Evolutionary conservation across 2,888 invertebrate species (phyloP).

Genomic region (Brenthis daphne): DNA sequence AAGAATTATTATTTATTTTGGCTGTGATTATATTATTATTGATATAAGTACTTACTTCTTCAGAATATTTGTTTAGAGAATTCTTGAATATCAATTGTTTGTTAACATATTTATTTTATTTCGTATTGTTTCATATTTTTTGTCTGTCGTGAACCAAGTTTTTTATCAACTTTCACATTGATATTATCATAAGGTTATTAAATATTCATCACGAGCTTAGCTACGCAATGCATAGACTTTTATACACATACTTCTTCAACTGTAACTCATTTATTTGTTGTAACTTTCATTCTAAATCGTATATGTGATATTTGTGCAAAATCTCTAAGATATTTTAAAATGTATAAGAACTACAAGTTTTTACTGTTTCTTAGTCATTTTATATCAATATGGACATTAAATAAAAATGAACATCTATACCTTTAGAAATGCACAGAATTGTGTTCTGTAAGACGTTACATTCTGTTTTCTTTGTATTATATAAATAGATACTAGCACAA

Average conservation of each 20-base stretch:
- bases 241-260: neutral
- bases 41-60: slow-evolving; percentile 11
- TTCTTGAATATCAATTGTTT: neutral
- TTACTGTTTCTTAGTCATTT: neutral
- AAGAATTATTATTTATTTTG: slow-evolving; percentile 21
- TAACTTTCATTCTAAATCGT: slow-evolving; percentile 13
- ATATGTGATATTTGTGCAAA: slow-evolving; percentile 14
- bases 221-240: slow-evolving; percentile 56
- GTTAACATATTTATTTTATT: neutral
- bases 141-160: neutral
- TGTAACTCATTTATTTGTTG: slow-evolving; percentile 1
- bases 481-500: slow-evolving; percentile 15
- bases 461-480: neutral
- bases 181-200: slow-evolving; percentile 30
- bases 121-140: neutral
- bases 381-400: too few relatives aligned
- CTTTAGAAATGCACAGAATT: neutral
- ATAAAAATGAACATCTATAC: too few relatives aligned
- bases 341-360: neutral
- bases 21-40: slow-evolving; percentile 31
- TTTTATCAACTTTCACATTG: slow-evolving; percentile 18
- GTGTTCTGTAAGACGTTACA: neutral
- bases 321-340: neutral
- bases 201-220: slow-evolving; percentile 63
- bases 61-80: neutral